Base-by-base conservation (phyloP, 1,140 invertebrate species). In the Maconellicoccus hirsutus region DNA sequence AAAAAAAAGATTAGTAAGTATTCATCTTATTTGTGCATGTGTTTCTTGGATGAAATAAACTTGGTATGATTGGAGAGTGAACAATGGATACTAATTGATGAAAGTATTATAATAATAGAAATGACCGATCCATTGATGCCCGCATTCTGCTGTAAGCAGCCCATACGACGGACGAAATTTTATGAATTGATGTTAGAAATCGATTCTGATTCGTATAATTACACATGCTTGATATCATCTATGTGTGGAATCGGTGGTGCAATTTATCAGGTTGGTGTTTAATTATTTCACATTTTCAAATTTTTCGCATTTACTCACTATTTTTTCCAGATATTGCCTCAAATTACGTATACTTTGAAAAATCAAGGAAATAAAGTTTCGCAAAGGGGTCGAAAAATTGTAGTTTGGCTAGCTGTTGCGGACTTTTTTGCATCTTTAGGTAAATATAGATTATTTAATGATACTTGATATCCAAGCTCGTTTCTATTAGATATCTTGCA, bases 361-460 rank as follows among this genome's bases (percentile, higher is more conserved):
- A 79, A 80, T 70, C 80, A 83, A 83, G 82, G 78, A 80, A 84
- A 69, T 83, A 79, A 12, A 81, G 83, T 85, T 1, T 82, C 83
- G 25, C 80, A 80, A 7, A 81, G 88, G 75, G 87, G 88, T 59
- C 80, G 87, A 70, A 81, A 83, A 72, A 90, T 91, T 61, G 89
- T 91, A 70, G 81, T 88, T 61, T 91, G 89, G 87, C 79, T 92
- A 23, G 89, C 90, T 16, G 79, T 89, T 70, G 87, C 89, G 29
- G 89, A 91, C 82, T 81, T 91, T 21, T 77, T 90, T 39, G 90
- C 89, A 70, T 87, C 89, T 14, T 78, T 88, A 77, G 89, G 89
- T 89, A 80, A 76, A 72, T n/a, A n/a, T n/a, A n/a, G n/a, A n/a
- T n/a, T n/a, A n/a, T n/a, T n/a, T n/a, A n/a, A n/a, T n/a, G n/a